Conservation (phyloP, 2,113 vertebrate genomes). For the Turdus rufiventris region DNA sequence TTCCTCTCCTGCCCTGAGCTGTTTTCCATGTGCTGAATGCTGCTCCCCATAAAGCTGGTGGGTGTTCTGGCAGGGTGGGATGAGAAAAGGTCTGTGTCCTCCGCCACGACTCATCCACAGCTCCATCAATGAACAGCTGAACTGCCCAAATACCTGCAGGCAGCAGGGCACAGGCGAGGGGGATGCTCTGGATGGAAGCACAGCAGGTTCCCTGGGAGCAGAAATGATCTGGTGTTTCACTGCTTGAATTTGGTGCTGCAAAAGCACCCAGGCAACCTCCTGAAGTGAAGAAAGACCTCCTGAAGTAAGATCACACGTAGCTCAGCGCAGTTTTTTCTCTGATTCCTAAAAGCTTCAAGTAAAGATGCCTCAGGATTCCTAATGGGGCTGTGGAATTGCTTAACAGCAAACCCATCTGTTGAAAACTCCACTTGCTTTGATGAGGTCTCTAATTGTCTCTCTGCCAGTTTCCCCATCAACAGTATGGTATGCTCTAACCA, state of each 20-base stretch:
- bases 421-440: background rate
- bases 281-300: background rate
- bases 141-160: background rate
- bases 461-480: background rate
- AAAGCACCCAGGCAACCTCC: background rate
- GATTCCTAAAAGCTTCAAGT: background rate
- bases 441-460: background rate
- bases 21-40: background rate
- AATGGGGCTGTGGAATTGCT: background rate
- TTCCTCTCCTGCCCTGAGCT: background rate
- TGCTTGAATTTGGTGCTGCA: background rate
- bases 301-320: background rate
- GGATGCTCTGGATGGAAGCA: background rate
- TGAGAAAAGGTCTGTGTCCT: background rate
- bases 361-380: background rate
- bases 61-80: background rate
- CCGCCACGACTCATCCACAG: accelerated
- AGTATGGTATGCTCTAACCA: background rate
- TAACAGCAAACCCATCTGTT: background rate
- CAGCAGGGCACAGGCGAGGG: background rate
- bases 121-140: background rate
- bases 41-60: background rate
- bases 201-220: background rate
- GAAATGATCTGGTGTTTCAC: background rate
- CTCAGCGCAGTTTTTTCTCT: background rate